A percentile compares a stretch with the other conserved stretches of the same genome.
These are phyloP conservation scores for Vimba vimba DNA, from an alignment of 2,113 vertebrate species.

Conservation along the genomic window DNA sequence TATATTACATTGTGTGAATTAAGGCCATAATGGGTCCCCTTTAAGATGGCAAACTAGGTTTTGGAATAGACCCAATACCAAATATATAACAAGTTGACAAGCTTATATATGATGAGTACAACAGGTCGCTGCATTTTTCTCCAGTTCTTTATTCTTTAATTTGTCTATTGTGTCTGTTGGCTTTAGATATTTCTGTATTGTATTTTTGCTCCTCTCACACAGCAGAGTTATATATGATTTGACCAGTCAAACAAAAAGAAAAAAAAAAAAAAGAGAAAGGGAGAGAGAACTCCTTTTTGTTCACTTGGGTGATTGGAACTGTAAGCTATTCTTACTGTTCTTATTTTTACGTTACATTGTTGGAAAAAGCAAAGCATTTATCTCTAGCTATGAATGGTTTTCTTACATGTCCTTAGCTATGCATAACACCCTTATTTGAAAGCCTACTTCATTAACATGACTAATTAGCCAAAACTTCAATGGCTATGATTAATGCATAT, in stretches of 20 bases:
- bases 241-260: background rate
- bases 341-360: constrained; percentile 25
- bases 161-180: background rate
- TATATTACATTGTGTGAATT: too few species aligned
- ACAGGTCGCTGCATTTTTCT: background rate
- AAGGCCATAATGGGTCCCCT: too few species aligned
- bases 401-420: background rate
- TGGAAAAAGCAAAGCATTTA: background rate
- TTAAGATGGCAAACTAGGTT: background rate
- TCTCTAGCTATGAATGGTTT: background rate
- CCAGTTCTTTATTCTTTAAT: background rate
- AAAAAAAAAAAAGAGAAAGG: background rate
- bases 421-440: background rate
- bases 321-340: constrained; percentile 20
- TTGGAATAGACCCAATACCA: background rate
- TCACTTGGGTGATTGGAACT: constrained; percentile 15
- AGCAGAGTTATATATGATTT: background rate
- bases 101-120: background rate
- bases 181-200: background rate
- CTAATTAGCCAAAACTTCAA: constrained; percentile 10
- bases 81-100: background rate
- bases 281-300: background rate
- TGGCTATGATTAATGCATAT: constrained; percentile 38
- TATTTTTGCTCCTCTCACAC: background rate
- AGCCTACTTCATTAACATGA: constrained; percentile 15